Percentiles rank a stretch among this genome's conserved stretches.
Conservation (phyloP, 2,797 vertebrate species). For the Sparus aurata region DNA sequence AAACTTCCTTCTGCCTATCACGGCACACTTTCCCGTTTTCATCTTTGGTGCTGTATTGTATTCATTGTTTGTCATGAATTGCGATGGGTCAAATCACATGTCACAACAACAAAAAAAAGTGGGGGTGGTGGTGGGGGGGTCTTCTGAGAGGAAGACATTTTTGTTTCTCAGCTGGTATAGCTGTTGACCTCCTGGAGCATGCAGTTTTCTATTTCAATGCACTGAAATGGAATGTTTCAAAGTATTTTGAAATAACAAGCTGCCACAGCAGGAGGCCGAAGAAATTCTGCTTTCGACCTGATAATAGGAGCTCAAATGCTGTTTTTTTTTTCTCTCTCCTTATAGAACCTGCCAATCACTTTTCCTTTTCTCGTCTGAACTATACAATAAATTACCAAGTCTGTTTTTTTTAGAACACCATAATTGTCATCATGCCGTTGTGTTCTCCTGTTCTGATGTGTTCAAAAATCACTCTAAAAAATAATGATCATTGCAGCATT, state of each 20-base stretch:
- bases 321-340: conserved; percentile 13
- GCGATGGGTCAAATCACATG: conserved; percentile 47
- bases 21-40: conserved; percentile 26
- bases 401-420: neutral
- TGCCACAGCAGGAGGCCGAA: conserved; percentile 58
- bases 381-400: neutral
- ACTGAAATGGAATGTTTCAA: conserved; percentile 62
- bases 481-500: neutral
- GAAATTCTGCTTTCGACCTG: conserved; percentile 42
- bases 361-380: conserved; percentile 18
- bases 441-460: neutral
- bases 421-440: neutral
- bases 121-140: too few relatives aligned
- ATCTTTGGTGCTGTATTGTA: conserved; percentile 28
- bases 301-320: conserved; percentile 52
- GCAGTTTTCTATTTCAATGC: conserved; percentile 60
- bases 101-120: conserved; percentile 15
- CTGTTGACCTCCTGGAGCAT: conserved; percentile 60
- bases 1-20: neutral
- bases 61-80: conserved; percentile 47
- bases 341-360: conserved; percentile 49
- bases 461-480: conserved; percentile 32
- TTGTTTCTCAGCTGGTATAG: conserved; percentile 32
- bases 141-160: conserved; percentile 40
- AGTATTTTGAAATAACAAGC: conserved; percentile 64